Base-by-base conservation (phyloP, 1,140 invertebrate species). In the Globodera rostochiensis region DNA sequence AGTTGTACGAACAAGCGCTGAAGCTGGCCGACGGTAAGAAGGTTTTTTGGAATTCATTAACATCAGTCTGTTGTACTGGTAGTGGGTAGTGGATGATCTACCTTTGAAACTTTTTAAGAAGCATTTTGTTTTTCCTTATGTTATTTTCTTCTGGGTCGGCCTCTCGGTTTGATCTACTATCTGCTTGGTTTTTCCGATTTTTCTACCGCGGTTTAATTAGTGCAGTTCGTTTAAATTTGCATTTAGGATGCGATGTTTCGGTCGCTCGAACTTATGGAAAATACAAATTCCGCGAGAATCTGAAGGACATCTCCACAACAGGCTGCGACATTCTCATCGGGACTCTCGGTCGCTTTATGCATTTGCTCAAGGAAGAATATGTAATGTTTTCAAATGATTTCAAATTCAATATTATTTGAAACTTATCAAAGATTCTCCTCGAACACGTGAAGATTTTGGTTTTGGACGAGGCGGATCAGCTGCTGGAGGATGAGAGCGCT, bases 381-480 rank as follows among this genome's bases (percentile, higher is more conserved):
- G 74, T 76, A 21, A 47, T 76, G 13, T 6, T 45, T 76, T 21
- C 4, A 47, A 83, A 15, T 74, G 36, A 36, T 83, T 25, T n/a
- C 21, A 36, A 81, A 25, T 60, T 36, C n/a, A 9, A 66, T 19
- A 13, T 73, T 47, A 73, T 53, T 73, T 73, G 3, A 13, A 19
- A 19, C 82, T 25, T 76, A n/a, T 50, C 77, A 79, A 36, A 87
- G 84, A n/a, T 87, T 45, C 9, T 91, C 1, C 94, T 97, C 69
- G 90, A 92, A 1, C 93, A 93, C 8, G 89, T 96, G 0, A 92
- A 94, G 6, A 96, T 93, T 88, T 91, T 97, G 0, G 94, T 98
- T 0, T 90, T 98, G 4, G 97, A 98, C 90, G 97, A 98, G 91
- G 97, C 96, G 5, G 96, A 98, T 90, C 92, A 95, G n/a, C 97